phyloP scores from a whole-genome alignment of 2,888 invertebrate genomes.

The Ectobius pallidus region DNA sequence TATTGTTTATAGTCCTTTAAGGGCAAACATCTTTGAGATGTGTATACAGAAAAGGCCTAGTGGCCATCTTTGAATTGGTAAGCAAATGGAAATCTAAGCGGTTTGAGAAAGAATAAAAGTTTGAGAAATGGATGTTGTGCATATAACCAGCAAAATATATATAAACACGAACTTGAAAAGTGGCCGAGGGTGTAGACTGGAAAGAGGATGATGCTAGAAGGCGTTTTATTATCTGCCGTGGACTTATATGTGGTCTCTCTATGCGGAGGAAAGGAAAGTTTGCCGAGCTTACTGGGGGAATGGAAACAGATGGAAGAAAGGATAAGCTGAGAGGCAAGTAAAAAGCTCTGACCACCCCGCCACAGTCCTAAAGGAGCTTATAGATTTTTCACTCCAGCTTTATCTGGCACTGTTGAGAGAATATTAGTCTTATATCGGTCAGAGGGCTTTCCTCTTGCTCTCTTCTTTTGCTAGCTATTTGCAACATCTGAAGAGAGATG shows the following conservation, averaged over 20 bases:
- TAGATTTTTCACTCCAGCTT: slow-evolving; percentile 11
- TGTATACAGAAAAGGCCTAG: no score
- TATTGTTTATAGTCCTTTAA: no score
- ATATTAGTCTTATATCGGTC: slow-evolving; percentile 7
- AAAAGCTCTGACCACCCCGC: background rate
- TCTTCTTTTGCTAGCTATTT: no score
- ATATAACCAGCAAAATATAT: background rate
- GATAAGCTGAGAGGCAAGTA: background rate
- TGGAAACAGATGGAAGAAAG: slow-evolving; percentile 5
- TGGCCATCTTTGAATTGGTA: no score
- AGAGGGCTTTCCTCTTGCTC: background rate
- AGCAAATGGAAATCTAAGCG: no score
- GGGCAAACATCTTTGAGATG: no score
- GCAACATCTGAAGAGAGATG: no score
- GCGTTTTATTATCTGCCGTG: background rate
- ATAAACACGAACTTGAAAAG: background rate
- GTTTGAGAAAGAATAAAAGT: background rate
- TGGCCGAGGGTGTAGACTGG: no score
- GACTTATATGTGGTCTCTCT: background rate
- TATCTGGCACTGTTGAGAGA: background rate
- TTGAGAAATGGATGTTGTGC: background rate
- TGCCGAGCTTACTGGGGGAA: background rate
- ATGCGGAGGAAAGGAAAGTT: background rate
- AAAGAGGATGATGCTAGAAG: background rate
- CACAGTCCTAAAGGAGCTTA: slow-evolving; percentile 22